Percentiles rank a stretch among this genome's conserved stretches.
These are phyloP conservation scores for Patella ulyssiponensis DNA, from an alignment of 2,888 invertebrate genomes.

Conservation along the genomic window DNA sequence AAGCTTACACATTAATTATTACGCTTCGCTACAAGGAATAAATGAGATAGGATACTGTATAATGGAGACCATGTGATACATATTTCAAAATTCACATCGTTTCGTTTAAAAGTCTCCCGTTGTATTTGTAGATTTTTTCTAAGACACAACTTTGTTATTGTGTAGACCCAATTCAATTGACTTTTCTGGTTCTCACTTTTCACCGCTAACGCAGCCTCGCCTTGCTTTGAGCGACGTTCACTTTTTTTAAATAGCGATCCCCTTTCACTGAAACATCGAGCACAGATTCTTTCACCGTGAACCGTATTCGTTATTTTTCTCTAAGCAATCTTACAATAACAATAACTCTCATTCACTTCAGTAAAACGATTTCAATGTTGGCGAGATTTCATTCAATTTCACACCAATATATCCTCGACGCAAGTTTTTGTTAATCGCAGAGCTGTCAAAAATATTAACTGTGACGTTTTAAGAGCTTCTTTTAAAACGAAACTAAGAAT, in stretches of 20 bases:
- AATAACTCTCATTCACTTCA: not conserved
- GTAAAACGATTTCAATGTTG: not conserved
- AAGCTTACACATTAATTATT: no score
- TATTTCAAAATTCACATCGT: no score
- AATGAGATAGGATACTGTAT: no score
- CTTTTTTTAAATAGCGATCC: not conserved
- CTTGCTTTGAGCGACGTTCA: slow-evolving; percentile 6
- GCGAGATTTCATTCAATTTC: not conserved
- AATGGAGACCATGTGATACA: no score
- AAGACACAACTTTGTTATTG: no score
- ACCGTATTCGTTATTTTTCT: slow-evolving; percentile 7
- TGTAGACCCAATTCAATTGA: no score
- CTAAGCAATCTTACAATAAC: not conserved
- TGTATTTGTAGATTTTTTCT: no score
- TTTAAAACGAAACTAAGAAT: not conserved
- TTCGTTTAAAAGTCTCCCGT: no score
- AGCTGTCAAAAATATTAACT: slow-evolving; percentile 12
- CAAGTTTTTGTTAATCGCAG: not conserved
- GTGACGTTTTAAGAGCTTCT: slow-evolving; percentile 5
- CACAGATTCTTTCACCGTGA: not conserved
- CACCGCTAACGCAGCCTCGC: not conserved
- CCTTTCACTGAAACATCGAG: no score
- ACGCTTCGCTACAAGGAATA: no score
- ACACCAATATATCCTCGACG: not conserved
- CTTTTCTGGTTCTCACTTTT: no score